A percentile compares a stretch with the other conserved stretches of the same genome.
Conservation (phyloP, 2,888 invertebrate species). For the Synanthedon tipuliformis region DNA sequence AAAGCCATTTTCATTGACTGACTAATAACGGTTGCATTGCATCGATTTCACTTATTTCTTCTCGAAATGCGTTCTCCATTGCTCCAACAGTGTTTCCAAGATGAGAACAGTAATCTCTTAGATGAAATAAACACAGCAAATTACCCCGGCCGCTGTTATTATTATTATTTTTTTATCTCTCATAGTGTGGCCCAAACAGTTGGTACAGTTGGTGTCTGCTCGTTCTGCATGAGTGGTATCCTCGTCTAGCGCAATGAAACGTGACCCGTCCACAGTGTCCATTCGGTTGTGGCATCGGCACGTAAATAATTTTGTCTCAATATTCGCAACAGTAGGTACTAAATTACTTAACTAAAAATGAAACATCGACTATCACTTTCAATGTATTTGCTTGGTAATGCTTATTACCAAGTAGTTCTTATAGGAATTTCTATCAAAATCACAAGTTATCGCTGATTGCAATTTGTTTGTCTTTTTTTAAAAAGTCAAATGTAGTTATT, state of each 20-base stretch:
- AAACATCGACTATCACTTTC: not conserved
- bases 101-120: no score
- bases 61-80: no score
- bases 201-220: conserved; percentile 1
- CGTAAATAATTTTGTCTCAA: conserved; percentile 21
- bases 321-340: not conserved
- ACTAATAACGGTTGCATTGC: no score
- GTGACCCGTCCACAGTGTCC: conserved; percentile 48
- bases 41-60: no score
- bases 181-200: not conserved
- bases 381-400: no score
- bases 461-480: no score
- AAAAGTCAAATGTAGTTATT: no score
- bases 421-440: no score
- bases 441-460: no score
- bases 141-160: not conserved
- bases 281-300: conserved; percentile 31
- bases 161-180: not conserved
- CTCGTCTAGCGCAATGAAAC: conserved; percentile 48
- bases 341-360: not conserved
- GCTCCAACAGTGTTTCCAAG: no score
- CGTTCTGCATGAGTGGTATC: conserved; percentile 52
- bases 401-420: no score
- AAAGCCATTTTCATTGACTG: no score
- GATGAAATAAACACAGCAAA: not conserved